Conservation (phyloP, 2,888 invertebrate species). For the Allygus modestus region DNA sequence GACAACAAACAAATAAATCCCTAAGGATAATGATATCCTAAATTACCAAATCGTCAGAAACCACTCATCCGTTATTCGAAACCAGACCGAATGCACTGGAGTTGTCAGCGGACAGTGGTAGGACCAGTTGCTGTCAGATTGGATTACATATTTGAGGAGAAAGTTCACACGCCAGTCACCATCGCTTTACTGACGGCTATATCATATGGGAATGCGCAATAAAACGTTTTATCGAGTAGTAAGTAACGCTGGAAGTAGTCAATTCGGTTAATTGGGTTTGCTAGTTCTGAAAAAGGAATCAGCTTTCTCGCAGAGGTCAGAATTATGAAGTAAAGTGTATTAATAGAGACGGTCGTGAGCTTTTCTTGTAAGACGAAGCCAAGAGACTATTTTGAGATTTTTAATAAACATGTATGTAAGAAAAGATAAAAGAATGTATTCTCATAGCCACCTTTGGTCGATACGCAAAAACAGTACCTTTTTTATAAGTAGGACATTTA, state of each 20-base stretch:
- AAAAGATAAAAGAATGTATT: too few species aligned
- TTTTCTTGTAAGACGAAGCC: too few species aligned
- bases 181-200: slow-evolving; percentile 11
- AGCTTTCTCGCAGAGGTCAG: too few species aligned
- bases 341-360: too few species aligned
- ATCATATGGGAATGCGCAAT: neutral
- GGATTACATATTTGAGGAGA: slow-evolving; percentile 27
- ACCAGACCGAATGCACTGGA: neutral
- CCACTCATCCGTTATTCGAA: neutral
- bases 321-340: too few species aligned
- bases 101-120: neutral
- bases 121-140: slow-evolving; percentile 7
- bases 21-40: neutral
- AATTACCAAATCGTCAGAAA: neutral
- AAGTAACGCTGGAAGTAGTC: neutral
- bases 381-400: too few species aligned
- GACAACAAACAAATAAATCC: too few species aligned
- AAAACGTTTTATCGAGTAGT: neutral
- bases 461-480: too few species aligned
- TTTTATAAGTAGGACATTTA: too few species aligned
- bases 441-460: too few species aligned
- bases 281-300: too few species aligned
- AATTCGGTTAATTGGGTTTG: neutral
- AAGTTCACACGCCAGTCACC: slow-evolving; percentile 7
- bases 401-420: too few species aligned